Evolutionary conservation across 2,113 vertebrate genomes (phyloP), one percentile per base, ranked within the genome.

Genomic region (Fukomys damarensis): DNA sequence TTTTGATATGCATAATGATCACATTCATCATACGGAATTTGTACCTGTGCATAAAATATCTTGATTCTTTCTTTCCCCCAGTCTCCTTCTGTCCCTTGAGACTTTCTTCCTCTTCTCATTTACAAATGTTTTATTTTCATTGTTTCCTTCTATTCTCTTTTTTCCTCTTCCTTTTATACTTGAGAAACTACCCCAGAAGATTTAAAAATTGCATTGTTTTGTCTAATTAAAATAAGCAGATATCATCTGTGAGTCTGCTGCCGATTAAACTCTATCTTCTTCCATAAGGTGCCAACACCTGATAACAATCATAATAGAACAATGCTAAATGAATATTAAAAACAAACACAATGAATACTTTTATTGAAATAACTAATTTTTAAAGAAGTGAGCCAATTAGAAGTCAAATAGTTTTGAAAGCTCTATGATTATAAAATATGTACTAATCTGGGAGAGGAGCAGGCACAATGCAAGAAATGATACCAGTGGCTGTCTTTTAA

Each of bases 341-440:
- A 97, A 76, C 9, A 90, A 87, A 58, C 5, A 35, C 41, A 41
- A 38, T 28, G 20, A 63, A 5, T 16, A 74, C 9, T 49, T 79
- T 32, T 61, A 79, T 7, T 91, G 43, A 87, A 92, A 43, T 13
- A 54, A 83, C 6, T 49, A 76, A 35, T 52, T 90, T 46, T 58
- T 4, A 76, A 80, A 94, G n/a, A n/a, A 52, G 63, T 77, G 22
- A 81, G 32, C 2, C 46, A 88, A 61, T 52, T 77, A 77, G 24
- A 91, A 91, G 41, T 76, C 26, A 89, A 74, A 90, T 72, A 43
- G 0, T 52, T 94, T 92, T 83, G 41, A 95, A 77, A 77, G 0
- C 11, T 80, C 14, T 28, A 43, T 56, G 19, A 81, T 91, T 80
- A 52, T 77, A 92, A 91, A 95, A 87, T 59, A 94, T 54, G 20